A percentile compares a stretch with the other conserved stretches of the same genome.
phyloP scores from a whole-genome alignment of 2,113 vertebrate species.

The Otolemur garnettii region DNA sequence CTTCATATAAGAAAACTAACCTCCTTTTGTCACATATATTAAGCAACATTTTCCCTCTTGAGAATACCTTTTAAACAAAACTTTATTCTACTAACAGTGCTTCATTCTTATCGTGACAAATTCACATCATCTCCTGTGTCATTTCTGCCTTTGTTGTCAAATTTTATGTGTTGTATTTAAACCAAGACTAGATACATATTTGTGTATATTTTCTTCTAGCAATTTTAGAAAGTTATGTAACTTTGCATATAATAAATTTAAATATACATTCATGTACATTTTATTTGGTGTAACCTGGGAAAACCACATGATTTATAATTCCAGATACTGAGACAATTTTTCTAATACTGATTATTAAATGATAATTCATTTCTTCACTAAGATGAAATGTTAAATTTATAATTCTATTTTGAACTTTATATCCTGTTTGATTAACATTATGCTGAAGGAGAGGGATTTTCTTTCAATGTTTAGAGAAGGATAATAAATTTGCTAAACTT shows the following conservation, averaged over 20 bases:
- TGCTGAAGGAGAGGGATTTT: neutral
- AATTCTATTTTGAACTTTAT: neutral
- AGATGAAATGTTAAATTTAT: neutral
- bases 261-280: neutral
- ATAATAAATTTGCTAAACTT: neutral
- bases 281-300: neutral
- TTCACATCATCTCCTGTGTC: neutral
- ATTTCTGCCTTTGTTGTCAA: neutral
- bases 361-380: slow-evolving; percentile 10
- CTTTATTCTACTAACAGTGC: neutral
- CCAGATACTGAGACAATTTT: neutral
- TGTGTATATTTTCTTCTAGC: neutral
- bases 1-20: neutral
- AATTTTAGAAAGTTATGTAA: neutral
- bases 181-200: slow-evolving; percentile 30
- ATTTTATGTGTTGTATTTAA: neutral
- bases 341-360: neutral
- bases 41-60: neutral
- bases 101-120: neutral
- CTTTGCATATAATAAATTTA: neutral
- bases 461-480: neutral
- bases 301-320: neutral
- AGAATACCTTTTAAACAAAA: neutral
- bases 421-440: slow-evolving; percentile 6
- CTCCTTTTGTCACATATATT: neutral